phyloP scores from a whole-genome alignment of 2,888 invertebrate species.

The Sinohyriopsis cumingii region DNA sequence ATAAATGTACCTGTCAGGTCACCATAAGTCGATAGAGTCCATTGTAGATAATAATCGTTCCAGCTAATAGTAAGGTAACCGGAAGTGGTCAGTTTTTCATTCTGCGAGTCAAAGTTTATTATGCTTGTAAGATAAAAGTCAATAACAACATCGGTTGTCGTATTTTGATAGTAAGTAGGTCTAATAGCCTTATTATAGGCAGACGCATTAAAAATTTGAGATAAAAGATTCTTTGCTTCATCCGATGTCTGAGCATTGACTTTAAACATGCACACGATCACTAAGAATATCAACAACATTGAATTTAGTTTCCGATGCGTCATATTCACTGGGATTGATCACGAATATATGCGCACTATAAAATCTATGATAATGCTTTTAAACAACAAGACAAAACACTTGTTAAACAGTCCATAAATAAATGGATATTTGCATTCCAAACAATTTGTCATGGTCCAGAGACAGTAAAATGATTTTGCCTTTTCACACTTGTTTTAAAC shows the following conservation, averaged over 20 bases:
- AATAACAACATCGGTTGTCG: constrained; percentile 20
- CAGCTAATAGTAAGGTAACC: constrained; percentile 23
- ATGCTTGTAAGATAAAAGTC: constrained; percentile 19
- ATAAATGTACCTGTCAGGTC: neutral
- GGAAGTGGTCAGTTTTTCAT: constrained; percentile 26
- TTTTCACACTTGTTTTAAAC: no score
- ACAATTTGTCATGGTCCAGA: no score
- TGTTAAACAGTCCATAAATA: no score
- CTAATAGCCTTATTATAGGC: constrained; percentile 14
- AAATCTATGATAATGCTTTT: no score
- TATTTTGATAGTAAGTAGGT: constrained; percentile 15
- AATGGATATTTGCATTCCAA: no score
- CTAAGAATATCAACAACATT: neutral
- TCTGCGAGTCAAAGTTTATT: constrained; percentile 17
- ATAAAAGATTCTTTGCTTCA: constrained; percentile 9
- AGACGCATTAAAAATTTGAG: constrained; percentile 12
- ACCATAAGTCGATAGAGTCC: constrained; percentile 16
- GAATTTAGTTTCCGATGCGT: no score
- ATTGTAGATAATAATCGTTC: constrained; percentile 21
- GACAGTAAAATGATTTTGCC: no score
- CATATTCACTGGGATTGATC: no score
- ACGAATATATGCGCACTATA: no score
- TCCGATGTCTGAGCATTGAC: neutral
- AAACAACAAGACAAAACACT: no score
- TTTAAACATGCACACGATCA: neutral